Base-by-base conservation (phyloP, 2,113 vertebrate genomes). In the Emberiza fucata region DNA sequence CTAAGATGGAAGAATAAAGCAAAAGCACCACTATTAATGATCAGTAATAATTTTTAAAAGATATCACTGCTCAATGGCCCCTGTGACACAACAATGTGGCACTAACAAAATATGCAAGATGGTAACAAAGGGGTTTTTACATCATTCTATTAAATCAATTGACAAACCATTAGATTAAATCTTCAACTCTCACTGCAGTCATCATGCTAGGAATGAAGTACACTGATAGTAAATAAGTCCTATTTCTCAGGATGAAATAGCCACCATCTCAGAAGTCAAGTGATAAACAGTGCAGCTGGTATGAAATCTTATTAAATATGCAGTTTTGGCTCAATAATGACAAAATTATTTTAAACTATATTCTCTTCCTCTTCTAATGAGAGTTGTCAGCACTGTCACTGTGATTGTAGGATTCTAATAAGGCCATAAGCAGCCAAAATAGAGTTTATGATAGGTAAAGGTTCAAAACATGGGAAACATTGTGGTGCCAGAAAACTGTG, bases 1-100 rank as follows among this genome's bases (percentile, higher is more conserved):
- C 99, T 99, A 97, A 35, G 91, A 90, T 69, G 40, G 69, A 92
- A 93, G 82, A 95, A 97, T 39, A 97, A 92, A 84, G 84, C 35
- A 95, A 86, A 93, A 69, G 22, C 25, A 69, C 5, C 61, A 27
- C 8, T 27, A 53, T 77, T 69, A 40, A n/a, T 21, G 19, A 84
- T 11, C 4, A 82, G 33, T 23, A 57, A 50, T 15, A 17, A 48
- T 37, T 78, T 72, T 5, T 25, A 25, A 88, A 73, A 35, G 40
- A n/a, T 10, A 53, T 23, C 42, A 18, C 11, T 1, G 0, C 53
- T 86, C 66, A 69, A 3, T 5, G 15, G 23, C 23, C 19, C 64
- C 27, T 8, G 9, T 29, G 69, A 51, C 40, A 22, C 5, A 70
- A 53, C 13, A 37, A 57, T 0, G 24, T 11, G 33, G 45, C 45